These are phyloP conservation scores for Meda fulgida DNA, from an alignment of 2,797 vertebrate species.

Conservation along the genomic window DNA sequence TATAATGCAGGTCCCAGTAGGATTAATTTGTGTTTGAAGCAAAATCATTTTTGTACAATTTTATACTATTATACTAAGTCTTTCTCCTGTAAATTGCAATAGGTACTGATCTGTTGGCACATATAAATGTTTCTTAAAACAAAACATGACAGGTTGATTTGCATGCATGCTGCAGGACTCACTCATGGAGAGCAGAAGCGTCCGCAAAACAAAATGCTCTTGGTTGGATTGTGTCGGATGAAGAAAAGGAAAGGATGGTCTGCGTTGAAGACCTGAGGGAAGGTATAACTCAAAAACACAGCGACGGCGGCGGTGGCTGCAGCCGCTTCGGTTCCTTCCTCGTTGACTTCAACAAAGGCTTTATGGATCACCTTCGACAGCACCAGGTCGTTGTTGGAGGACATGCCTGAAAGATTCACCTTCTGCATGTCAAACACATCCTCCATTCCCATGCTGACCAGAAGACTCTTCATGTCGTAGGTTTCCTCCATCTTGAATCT, in stretches of 20 bases:
- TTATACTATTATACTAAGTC: too few species aligned
- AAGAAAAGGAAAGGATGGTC: conserved; percentile 52
- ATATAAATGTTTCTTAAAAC: neutral
- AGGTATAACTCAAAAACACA: fast-evolving
- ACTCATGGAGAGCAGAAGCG: conserved; percentile 38
- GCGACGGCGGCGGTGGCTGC: fast-evolving
- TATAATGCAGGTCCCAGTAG: too few species aligned
- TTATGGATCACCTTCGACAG: conserved; percentile 25
- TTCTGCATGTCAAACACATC: neutral
- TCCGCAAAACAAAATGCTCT: conserved; percentile 40
- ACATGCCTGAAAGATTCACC: conserved; percentile 12
- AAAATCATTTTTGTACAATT: too few species aligned
- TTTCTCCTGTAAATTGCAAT: neutral
- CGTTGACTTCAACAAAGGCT: conserved; percentile 40
- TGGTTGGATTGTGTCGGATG: conserved; percentile 47
- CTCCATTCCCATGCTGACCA: conserved; percentile 21
- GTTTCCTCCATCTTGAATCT: conserved; percentile 12
- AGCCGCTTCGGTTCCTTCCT: conserved; percentile 31
- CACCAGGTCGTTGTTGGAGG: conserved; percentile 7
- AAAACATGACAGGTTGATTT: neutral
- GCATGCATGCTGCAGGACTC: too few species aligned
- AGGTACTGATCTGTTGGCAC: neutral
- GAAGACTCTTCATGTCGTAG: conserved; percentile 6
- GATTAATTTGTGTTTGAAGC: too few species aligned
- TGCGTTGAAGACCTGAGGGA: neutral